Evolutionary conservation across 2,797 vertebrate genomes (phyloP), one percentile per base, ranked within the genome.

Genomic region (Phrynocephalus vlangalii): DNA sequence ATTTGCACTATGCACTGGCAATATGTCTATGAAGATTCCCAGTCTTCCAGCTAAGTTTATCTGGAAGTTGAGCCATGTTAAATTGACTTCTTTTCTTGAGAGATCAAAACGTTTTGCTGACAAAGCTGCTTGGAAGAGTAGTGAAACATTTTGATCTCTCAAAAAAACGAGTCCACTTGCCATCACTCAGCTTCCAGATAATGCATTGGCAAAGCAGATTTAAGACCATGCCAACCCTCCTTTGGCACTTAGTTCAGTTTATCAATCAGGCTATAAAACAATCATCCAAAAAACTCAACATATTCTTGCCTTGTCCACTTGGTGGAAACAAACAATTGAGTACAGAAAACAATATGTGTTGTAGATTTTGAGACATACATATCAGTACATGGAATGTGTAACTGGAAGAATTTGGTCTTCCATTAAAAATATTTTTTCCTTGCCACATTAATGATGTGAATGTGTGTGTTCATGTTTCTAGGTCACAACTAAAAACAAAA

Each of bases 401-500:
- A n/a, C 13, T 86, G 79, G 72, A 80, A 86, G 24, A 56, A 22
- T 52, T 38, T 72, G 30, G 20, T 30, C 24, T 79, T 75, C 83
- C 22, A 52, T 13, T 73, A 33, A 16, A 44, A 24, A 30, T 28
- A 22, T 1, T 44, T 80, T 86, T 90, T 86, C 52, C 81, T 83
- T 90, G 78, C 63, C 28, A 10, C 9, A 24, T 76, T 76, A 44
- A 76, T 76, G 79, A 71, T 84, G 83, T 85, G 16, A 84, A 88
- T 86, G 68, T 28, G 2, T 52, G 28, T 30, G 28, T 82, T 88
- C 80, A 44, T 33, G 83, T 70, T 91, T 91, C 83, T 88, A 91
- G 50, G 82, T 67, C 75, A 63, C 13, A 73, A 80, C 33, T 84
- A n/a, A 84, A 88, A 84, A 89, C 87, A 52, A 85, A 81, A 26